These are phyloP conservation scores for Prinia subflava DNA, from an alignment of 2,113 vertebrate genomes.

Conservation along the genomic window DNA sequence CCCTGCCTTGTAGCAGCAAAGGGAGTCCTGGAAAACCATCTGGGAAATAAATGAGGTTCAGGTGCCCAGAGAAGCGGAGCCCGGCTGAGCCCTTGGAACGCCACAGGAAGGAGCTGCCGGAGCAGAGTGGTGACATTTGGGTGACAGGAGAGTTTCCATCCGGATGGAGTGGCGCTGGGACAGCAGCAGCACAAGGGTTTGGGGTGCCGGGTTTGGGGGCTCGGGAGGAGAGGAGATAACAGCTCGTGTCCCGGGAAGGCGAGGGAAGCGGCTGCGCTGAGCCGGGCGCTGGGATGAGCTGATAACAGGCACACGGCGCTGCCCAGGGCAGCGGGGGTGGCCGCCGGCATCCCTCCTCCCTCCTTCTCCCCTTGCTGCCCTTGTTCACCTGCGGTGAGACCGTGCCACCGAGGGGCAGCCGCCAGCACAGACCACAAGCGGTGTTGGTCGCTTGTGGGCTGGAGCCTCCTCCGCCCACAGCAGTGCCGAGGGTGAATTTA, in stretches of 20 bases:
- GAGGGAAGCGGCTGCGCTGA: background rate
- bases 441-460: background rate
- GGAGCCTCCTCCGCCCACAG: background rate
- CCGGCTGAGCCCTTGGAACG: background rate
- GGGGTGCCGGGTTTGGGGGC: background rate
- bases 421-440: background rate
- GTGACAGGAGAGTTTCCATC: background rate
- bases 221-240: background rate
- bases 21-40: background rate
- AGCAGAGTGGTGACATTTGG: background rate
- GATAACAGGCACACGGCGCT: background rate
- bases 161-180: background rate
- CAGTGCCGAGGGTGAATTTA: background rate
- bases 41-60: background rate
- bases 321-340: background rate
- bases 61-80: background rate
- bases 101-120: background rate
- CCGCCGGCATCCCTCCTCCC: background rate
- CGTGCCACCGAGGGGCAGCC: background rate
- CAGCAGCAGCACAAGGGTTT: accelerated
- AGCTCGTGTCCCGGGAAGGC: background rate
- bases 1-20: background rate
- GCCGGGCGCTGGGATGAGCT: background rate
- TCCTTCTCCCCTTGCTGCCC: background rate
- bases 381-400: background rate